phyloP scores from a whole-genome alignment of 2,888 invertebrate species.

The Agrochola lota region DNA sequence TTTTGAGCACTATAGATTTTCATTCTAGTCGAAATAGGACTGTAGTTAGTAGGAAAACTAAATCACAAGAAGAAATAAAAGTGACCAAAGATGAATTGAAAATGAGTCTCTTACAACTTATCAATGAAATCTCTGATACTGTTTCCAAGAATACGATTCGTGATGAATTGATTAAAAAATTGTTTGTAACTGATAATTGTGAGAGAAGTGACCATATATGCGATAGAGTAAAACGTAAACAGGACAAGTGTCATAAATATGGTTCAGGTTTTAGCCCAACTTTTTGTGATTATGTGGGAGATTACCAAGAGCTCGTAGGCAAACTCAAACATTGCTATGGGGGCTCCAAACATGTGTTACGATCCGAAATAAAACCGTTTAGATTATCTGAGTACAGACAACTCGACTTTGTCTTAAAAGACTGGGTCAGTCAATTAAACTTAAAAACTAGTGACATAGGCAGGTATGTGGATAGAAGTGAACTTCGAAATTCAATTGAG shows the following conservation, averaged over 20 bases:
- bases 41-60: conserved; percentile 66
- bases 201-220: conserved; percentile 14
- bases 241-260: conserved; percentile 27
- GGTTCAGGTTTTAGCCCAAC: conserved; percentile 6
- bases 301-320: conserved; percentile 41
- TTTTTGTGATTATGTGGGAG: conserved; percentile 20
- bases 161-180: conserved; percentile 60
- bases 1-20: conserved; percentile 70
- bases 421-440: conserved; percentile 73
- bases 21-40: conserved; percentile 24
- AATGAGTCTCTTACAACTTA: conserved; percentile 67
- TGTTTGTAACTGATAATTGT: conserved; percentile 44
- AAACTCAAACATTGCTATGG: conserved; percentile 43
- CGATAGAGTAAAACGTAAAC: neutral
- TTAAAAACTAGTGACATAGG: conserved; percentile 65
- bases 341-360: conserved; percentile 43
- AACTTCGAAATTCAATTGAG: conserved; percentile 63
- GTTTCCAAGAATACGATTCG: conserved; percentile 57
- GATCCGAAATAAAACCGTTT: conserved; percentile 54
- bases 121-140: conserved; percentile 66
- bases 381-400: conserved; percentile 40
- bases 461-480: conserved; percentile 60
- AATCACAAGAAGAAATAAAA: conserved; percentile 74
- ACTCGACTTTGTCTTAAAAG: conserved; percentile 68
- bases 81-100: conserved; percentile 58